Percentiles rank a stretch among this genome's conserved stretches.
phyloP scores from a whole-genome alignment of 2,113 vertebrate species.

The Corvus cornix region DNA sequence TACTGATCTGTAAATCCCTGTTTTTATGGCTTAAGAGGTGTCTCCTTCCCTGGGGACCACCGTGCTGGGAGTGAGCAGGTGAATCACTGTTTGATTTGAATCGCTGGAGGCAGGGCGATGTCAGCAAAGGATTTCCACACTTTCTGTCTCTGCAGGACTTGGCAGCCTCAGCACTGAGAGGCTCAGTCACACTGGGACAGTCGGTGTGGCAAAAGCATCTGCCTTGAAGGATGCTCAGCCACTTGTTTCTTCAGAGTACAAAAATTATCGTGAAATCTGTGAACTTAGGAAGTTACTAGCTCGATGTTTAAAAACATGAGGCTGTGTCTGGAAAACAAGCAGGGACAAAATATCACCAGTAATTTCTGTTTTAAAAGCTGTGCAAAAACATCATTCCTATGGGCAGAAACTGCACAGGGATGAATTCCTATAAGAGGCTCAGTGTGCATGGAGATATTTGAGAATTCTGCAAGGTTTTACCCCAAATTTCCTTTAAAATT shows the following conservation, averaged over 20 bases:
- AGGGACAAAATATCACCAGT: neutral
- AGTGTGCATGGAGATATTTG: fast-evolving
- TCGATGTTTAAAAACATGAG: neutral
- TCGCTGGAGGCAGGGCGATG: neutral
- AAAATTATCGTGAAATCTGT: neutral
- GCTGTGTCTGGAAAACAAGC: neutral
- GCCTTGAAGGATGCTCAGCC: neutral
- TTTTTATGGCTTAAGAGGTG: neutral
- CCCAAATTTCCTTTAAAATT: neutral
- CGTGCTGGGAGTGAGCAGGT: neutral
- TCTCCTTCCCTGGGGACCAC: neutral
- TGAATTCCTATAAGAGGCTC: neutral
- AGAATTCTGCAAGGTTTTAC: neutral
- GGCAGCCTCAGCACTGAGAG: neutral
- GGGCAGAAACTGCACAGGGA: neutral
- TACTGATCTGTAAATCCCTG: neutral
- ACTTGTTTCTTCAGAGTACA: neutral
- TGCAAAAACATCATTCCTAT: neutral
- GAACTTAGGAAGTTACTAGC: neutral
- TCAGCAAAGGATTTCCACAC: neutral
- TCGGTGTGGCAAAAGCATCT: neutral
- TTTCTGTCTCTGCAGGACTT: neutral
- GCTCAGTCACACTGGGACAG: neutral
- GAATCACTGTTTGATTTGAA: neutral
- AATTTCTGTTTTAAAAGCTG: neutral